Evolutionary conservation across 2,888 invertebrate species (phyloP).

Genomic region (Criorhina ranunculi): DNA sequence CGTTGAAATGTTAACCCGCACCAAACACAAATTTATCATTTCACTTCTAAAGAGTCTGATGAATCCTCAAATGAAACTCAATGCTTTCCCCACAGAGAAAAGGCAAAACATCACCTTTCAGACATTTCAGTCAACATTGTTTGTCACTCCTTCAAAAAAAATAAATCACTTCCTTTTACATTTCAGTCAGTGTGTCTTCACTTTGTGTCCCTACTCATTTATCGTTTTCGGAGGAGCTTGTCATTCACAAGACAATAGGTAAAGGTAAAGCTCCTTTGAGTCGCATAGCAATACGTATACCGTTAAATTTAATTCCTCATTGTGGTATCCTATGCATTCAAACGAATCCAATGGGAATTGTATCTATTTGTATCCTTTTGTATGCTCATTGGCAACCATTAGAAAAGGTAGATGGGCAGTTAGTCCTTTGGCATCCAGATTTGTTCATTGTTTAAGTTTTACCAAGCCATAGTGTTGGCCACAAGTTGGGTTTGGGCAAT

Average conservation of each 20-base stretch:
- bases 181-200: conserved; percentile 33
- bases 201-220: neutral
- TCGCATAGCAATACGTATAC: conserved; percentile 52
- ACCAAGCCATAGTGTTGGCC: conserved; percentile 55
- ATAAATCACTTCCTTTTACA: conserved; percentile 42
- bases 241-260: neutral
- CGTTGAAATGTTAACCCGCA: too few species aligned
- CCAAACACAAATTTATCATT: conserved; percentile 1
- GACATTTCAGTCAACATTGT: neutral
- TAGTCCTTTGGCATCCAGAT: conserved; percentile 43
- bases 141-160: neutral
- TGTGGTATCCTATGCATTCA: conserved; percentile 55
- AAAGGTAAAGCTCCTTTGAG: neutral
- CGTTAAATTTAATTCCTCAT: conserved; percentile 62
- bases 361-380: conserved; percentile 55
- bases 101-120: conserved; percentile 8
- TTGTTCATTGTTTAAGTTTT: conserved; percentile 48
- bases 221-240: neutral
- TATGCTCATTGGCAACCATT: conserved; percentile 21
- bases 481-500: conserved; percentile 60
- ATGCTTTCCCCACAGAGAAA: neutral
- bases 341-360: conserved; percentile 54
- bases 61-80: conserved; percentile 7
- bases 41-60: neutral
- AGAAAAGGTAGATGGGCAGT: conserved; percentile 26